Conservation (phyloP, 2,888 invertebrate genomes). For the Cepaea hortensis region DNA sequence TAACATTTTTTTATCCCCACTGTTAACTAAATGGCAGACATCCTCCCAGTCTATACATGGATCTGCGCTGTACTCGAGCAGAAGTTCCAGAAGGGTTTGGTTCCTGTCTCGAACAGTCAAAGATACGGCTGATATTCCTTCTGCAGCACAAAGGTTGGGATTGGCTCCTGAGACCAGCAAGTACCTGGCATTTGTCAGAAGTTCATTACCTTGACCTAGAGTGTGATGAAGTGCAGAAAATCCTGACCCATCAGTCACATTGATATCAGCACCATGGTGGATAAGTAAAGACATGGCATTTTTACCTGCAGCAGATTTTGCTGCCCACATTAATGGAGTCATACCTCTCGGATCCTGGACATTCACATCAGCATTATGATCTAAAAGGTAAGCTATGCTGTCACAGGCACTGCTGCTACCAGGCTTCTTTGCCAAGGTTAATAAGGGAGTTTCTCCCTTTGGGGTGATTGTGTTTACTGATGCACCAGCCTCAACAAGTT, state of each 20-base stretch:
- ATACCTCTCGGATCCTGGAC: not conserved
- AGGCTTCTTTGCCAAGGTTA: not conserved
- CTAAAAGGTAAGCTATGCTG: not conserved
- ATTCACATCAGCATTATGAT: constrained; percentile 14
- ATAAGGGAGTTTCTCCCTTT: not conserved
- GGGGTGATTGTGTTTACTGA: not conserved
- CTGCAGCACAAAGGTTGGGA: not conserved
- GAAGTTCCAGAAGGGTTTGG: not conserved
- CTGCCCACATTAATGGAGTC: constrained; percentile 21
- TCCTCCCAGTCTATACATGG: constrained; percentile 10
- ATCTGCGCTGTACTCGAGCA: not conserved
- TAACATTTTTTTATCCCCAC: constrained; percentile 1
- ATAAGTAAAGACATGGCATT: not conserved
- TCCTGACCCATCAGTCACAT: not conserved
- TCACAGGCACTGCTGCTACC: not conserved
- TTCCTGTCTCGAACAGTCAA: not conserved
- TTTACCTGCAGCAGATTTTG: not conserved
- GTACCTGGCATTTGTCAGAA: not conserved
- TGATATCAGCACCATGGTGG: constrained; percentile 16
- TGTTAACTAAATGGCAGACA: not conserved
- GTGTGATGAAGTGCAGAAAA: constrained; percentile 7
- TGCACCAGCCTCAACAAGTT: not conserved
- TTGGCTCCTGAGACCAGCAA: constrained; percentile 19
- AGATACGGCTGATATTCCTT: constrained; percentile 1
- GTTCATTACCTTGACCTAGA: not conserved